Evolutionary conservation across 2,888 invertebrate genomes (phyloP), one percentile per base, ranked within the genome.

Genomic region (Nemurella pictetii): DNA sequence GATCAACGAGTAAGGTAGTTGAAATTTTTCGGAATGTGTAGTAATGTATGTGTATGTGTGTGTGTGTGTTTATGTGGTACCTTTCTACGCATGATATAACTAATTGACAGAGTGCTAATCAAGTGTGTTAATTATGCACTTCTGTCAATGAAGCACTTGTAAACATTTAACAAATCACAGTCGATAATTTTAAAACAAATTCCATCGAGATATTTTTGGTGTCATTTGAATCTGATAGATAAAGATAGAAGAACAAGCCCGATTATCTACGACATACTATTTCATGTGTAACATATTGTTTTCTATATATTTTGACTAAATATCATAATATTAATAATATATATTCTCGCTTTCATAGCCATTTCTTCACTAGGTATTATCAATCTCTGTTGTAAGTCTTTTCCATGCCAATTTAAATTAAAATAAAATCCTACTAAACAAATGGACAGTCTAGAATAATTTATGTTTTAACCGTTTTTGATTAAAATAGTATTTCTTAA

Each of bases 161-260:
- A 30, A n/a, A 30, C 80, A 12, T 30, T 80, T 80, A 80, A 80
- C 80, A 29, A 80, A 80, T 80, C 80, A 80, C 80, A 80, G 80
- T 80, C 80, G 29, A 55, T 55, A 55, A 55, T 15, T 80, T 80
- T 25, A 80, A 80, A 75, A 75, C 75, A 80, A 80, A 80, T 80
- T 30, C 80, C 80, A 80, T 80, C 80, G 29, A 55, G 55, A 55
- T n/a, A 80, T 80, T 30, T 80, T 80, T 30, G 30, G 80, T 80
- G 75, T 55, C 55, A 55, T 55, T 55, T 55, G 25, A 26, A 75
- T 75, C 26, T 27, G 75, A 75, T 28, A 9, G 9, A 26, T 26
- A 25, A n/a, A 75, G 20, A 75, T 3, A n/a, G 0, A 73, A 20
- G 9, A 26, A 5, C 26, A 27, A 75, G 26, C 26, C 26, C 26